Evolutionary conservation across 2,113 vertebrate genomes (phyloP).

Genomic region (Furnarius figulus): DNA sequence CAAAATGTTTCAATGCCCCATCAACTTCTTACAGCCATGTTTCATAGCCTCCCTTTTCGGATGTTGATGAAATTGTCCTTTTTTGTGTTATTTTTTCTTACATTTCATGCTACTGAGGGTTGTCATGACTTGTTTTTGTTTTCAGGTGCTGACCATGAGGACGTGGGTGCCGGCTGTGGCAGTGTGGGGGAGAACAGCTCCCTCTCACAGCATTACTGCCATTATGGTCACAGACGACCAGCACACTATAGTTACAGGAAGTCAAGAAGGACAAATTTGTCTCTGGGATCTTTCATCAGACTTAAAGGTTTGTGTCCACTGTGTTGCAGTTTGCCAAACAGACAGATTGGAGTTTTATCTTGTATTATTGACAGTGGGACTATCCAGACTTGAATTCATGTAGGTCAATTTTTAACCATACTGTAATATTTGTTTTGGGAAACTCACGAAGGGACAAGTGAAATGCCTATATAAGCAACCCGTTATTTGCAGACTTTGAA

Average conservation of each 20-base stretch:
- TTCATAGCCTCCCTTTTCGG: background rate
- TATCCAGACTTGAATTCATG: background rate
- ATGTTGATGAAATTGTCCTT: background rate
- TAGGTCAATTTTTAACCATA: background rate
- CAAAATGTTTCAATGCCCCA: background rate
- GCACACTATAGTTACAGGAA: conserved; percentile 78
- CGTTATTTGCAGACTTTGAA: background rate
- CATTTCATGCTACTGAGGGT: background rate
- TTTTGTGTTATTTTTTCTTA: background rate
- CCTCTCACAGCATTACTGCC: conserved; percentile 78
- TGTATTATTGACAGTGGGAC: background rate
- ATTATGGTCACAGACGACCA: conserved; percentile 83
- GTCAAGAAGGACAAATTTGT: conserved; percentile 81
- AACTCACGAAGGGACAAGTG: background rate
- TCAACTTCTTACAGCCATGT: background rate
- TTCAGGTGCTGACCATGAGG: conserved; percentile 64
- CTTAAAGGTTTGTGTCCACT: conserved; percentile 69
- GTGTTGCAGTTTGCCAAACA: background rate
- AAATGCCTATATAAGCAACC: background rate
- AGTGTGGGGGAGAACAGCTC: conserved; percentile 77
- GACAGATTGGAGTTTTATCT: background rate
- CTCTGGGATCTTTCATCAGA: conserved; percentile 81
- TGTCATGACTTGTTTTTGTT: background rate
- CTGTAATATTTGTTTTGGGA: background rate
- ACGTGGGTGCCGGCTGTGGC: conserved; percentile 60